Base-by-base conservation (phyloP, 2,113 vertebrate genomes). In the Leucosticte australis region DNA sequence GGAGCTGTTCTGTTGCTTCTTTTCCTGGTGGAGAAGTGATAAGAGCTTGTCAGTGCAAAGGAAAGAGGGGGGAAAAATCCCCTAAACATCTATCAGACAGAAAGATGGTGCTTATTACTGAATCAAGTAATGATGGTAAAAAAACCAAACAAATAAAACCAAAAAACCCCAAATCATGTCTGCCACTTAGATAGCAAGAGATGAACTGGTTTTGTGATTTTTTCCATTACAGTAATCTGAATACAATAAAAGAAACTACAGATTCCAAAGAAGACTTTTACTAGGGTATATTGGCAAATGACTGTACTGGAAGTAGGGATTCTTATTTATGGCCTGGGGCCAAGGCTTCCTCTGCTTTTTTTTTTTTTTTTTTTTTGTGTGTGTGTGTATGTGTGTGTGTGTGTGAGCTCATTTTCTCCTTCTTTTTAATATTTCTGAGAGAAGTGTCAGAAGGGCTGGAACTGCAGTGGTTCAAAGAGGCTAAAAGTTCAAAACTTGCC, bases 61-160 rank as follows among this genome's bases (percentile, higher is more conserved):
- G 52, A 94, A 96, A 59, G 46, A 63, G 41, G 31, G 13, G 75
- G 86, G 89, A 37, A 91, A 94, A 94, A 95, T 91, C 87, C 89
- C 91, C 90, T 78, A 47, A 94, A 63, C 10, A 14, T 77, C 47
- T 83, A 5, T 74, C 44, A 75, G 56, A 53, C 60, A 90, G 37
- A 92, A 93, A 81, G 52, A 77, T 50, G 27, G 39, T 87, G 52
- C 65, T 91, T 89, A 63, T 35, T 91, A 57, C 74, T 88, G 65
- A 89, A 81, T 78, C 65, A 83, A 85, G 19, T 87, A 89, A 53
- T 92, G 44, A 64, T 2, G 3, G 35, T 67, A 37, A 74, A 92
- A 74, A 27, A 33, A 76, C 56, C 59, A 39, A 55, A 26, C 12
- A 49, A n/a, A 55, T 81, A 30, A 26, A n/a, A 8, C 9, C 9